phyloP scores from a whole-genome alignment of 2,888 invertebrate species.

The Ormyrus labotus region DNA sequence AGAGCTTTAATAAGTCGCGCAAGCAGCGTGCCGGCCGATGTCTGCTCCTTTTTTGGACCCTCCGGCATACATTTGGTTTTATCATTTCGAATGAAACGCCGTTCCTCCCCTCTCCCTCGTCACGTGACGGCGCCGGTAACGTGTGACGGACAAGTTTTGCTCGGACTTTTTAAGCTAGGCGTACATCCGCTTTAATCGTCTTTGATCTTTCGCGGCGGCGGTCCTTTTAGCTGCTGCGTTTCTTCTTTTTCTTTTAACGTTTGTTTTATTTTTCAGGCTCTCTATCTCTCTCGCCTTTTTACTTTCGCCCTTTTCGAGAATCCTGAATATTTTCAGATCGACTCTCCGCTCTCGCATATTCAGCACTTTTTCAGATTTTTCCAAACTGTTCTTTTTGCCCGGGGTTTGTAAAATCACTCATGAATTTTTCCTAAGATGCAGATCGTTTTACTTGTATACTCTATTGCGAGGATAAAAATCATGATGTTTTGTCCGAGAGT shows the following conservation, averaged over 20 bases:
- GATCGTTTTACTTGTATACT: too few relatives aligned
- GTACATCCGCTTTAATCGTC: constrained; percentile 26
- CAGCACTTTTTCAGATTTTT: too few relatives aligned
- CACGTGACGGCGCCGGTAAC: too few relatives aligned
- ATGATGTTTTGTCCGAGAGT: too few relatives aligned
- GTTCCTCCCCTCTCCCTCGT: too few relatives aligned
- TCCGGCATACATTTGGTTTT: not conserved
- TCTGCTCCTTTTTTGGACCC: not conserved
- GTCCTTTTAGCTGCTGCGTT: not conserved
- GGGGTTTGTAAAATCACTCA: too few relatives aligned
- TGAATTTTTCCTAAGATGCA: too few relatives aligned
- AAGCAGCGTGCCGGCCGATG: not conserved
- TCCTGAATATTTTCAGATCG: not conserved
- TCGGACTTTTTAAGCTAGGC: constrained; percentile 12
- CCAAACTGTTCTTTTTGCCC: too few relatives aligned
- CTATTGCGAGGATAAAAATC: too few relatives aligned
- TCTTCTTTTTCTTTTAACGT: not conserved
- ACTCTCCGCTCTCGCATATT: too few relatives aligned
- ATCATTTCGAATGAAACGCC: constrained; percentile 4
- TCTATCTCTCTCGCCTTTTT: not conserved
- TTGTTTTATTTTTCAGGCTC: not conserved
- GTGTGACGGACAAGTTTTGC: not conserved
- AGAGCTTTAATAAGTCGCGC: constrained; percentile 33
- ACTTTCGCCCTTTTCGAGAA: not conserved
- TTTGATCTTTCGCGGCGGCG: constrained; percentile 27